phyloP scores from a whole-genome alignment of 92 coral and sea anemone genomes.

The Palythoa grandis region DNA sequence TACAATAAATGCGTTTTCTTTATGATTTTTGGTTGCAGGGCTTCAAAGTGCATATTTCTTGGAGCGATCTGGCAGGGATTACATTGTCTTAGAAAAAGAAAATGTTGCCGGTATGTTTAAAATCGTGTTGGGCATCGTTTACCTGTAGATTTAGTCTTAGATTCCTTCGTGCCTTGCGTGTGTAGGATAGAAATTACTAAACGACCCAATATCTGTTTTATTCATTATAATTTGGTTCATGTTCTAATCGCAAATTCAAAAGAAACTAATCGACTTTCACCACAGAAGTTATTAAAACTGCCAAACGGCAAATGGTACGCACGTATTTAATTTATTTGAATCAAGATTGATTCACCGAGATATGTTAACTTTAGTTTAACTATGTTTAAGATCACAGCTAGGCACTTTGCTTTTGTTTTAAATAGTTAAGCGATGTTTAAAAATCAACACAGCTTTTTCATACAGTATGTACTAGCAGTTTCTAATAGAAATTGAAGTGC shows the following conservation, averaged over 20 bases:
- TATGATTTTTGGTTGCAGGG: slow-evolving; percentile 50
- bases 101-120: slow-evolving; percentile 70
- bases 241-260: background rate
- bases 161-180: background rate
- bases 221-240: background rate
- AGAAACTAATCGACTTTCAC: slow-evolving; percentile 7
- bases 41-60: slow-evolving; percentile 90
- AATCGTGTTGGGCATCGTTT: background rate
- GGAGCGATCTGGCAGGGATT: slow-evolving; percentile 84
- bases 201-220: slow-evolving; percentile 14
- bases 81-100: slow-evolving; percentile 80
- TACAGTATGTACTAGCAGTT: background rate
- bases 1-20: background rate
- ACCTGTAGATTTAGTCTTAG: background rate
- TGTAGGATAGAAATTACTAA: no score
- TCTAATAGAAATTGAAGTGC: no score
- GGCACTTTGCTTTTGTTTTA: background rate
- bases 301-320: background rate
- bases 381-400: background rate
- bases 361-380: no score
- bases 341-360: no score
- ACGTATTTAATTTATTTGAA: no score
- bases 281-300: background rate
- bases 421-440: background rate
- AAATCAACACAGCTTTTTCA: background rate